phyloP scores from a whole-genome alignment of 2,888 invertebrate genomes.

The Sicus ferrugineus region DNA sequence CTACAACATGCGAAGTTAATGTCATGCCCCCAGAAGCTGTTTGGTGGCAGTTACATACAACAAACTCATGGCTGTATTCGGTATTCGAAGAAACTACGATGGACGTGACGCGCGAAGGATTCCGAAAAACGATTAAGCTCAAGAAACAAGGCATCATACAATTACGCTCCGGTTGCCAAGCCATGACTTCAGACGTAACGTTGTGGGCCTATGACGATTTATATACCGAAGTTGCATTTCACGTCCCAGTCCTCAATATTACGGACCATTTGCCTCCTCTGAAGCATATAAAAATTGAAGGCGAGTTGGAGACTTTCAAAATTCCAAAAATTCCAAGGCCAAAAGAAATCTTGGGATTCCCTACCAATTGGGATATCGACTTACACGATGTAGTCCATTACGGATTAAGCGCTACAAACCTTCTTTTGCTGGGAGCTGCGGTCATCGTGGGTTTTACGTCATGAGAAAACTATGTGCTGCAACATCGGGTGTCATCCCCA shows the following conservation, averaged over 20 bases:
- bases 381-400: not conserved
- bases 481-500: not conserved
- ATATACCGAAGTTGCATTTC: not conserved
- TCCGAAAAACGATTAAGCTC: not conserved
- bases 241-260: not conserved
- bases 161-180: not conserved
- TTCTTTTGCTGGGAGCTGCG: not conserved
- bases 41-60: not conserved
- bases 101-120: not conserved
- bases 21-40: not conserved
- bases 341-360: not conserved
- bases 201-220: not conserved
- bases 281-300: not conserved
- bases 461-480: not conserved
- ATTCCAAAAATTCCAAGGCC: not conserved
- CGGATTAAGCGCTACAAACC: not conserved
- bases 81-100: not conserved
- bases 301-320: constrained; percentile 1
- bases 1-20: not conserved
- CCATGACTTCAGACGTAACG: not conserved
- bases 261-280: not conserved
- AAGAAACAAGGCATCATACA: not conserved
- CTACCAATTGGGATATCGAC: not conserved
- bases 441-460: not conserved
- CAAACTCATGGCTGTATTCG: not conserved